Percentiles rank a stretch among this genome's conserved stretches.
These are phyloP conservation scores for Zosterops pallidus DNA, from an alignment of 2,113 vertebrate genomes.

Conservation along the genomic window DNA sequence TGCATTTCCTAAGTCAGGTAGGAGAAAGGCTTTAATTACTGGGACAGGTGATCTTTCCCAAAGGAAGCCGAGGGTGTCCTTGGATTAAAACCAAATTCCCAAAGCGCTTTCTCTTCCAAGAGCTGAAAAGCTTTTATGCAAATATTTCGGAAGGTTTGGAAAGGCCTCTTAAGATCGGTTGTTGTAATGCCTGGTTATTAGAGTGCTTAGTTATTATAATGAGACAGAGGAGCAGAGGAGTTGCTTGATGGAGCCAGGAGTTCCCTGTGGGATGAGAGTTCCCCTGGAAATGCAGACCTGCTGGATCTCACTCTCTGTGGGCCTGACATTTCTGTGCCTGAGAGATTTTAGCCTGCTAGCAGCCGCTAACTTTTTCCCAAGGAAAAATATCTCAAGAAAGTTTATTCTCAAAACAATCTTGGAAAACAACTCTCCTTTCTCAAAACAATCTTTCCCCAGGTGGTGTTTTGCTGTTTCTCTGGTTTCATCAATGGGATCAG, in stretches of 20 bases:
- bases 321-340: too few relatives aligned
- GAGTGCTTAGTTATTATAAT: not conserved
- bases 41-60: not conserved
- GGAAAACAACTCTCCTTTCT: too few relatives aligned
- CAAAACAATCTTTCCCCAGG: too few relatives aligned
- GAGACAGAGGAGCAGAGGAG: not conserved
- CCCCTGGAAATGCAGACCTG: not conserved
- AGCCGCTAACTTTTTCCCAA: too few relatives aligned
- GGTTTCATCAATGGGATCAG: too few relatives aligned
- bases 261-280: not conserved
- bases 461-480: too few relatives aligned
- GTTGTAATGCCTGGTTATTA: not conserved
- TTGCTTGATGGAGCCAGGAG: not conserved
- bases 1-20: not conserved
- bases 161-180: not conserved
- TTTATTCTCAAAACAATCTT: too few relatives aligned
- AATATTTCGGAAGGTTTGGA: not conserved
- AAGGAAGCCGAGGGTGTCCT: not conserved
- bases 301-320: not conserved
- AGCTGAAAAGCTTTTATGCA: conserved; percentile 20
- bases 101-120: not conserved
- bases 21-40: conserved; percentile 36
- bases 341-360: too few relatives aligned
- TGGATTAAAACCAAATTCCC: not conserved
- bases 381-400: too few relatives aligned